A percentile compares a stretch with the other conserved stretches of the same genome.
Evolutionary conservation across 2,113 vertebrate species (phyloP).

Genomic region (Canis aureus): DNA sequence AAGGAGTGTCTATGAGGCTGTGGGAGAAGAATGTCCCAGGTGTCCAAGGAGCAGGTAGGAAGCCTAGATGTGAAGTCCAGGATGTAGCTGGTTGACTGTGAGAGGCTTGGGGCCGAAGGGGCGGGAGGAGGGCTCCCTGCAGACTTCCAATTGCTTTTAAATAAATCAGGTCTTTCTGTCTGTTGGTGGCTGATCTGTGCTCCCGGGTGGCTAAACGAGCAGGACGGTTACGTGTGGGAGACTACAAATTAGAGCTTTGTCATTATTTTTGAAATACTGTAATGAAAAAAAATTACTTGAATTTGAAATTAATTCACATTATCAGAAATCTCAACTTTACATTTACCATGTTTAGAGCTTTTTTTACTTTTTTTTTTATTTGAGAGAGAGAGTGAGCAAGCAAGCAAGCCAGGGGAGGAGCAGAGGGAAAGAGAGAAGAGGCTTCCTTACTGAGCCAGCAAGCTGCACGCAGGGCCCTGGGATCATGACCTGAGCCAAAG

Average conservation of each 20-base stretch:
- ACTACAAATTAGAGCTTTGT: background rate
- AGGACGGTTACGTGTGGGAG: background rate
- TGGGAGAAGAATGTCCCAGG: background rate
- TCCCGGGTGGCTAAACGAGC: background rate
- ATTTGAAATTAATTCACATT: conserved; percentile 41
- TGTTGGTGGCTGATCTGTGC: background rate
- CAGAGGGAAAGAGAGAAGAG: background rate
- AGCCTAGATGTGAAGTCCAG: background rate
- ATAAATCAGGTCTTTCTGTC: background rate
- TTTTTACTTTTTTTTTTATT: background rate
- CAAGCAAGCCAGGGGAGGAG: background rate
- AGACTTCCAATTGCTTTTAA: background rate
- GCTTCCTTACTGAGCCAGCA: background rate
- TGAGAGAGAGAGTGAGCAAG: background rate
- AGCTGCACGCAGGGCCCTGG: background rate
- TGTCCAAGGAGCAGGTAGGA: background rate
- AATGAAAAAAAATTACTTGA: background rate
- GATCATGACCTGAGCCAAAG: background rate
- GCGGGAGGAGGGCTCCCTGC: background rate
- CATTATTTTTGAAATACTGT: conserved; percentile 47
- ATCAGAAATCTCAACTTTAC: background rate
- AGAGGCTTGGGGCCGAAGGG: background rate
- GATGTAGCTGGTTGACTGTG: background rate
- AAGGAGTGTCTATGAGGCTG: background rate
- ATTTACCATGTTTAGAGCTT: background rate